These are phyloP conservation scores for Ectobius pallidus DNA, from an alignment of 2,888 invertebrate species.

Conservation along the genomic window DNA sequence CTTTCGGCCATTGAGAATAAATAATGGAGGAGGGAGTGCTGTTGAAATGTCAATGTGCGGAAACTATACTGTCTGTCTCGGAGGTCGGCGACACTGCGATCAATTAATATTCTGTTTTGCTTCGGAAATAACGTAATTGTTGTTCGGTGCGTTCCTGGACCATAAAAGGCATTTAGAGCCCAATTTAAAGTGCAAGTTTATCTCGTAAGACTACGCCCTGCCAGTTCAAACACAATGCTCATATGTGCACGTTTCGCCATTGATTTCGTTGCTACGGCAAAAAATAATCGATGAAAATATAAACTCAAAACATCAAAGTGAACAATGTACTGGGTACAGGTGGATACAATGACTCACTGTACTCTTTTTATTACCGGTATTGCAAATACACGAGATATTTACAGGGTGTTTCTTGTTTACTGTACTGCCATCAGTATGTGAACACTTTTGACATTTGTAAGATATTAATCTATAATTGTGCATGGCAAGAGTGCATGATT, in stretches of 20 bases:
- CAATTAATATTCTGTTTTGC: neutral
- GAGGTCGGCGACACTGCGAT: neutral
- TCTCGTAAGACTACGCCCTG: conserved; percentile 12
- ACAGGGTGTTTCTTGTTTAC: neutral
- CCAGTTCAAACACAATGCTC: neutral
- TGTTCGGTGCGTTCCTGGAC: neutral
- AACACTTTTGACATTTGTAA: neutral
- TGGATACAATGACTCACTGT: too few species aligned
- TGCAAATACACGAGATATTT: too few species aligned
- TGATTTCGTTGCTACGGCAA: neutral
- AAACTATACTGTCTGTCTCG: neutral
- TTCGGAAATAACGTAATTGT: neutral
- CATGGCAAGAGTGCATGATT: neutral
- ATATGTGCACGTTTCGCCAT: neutral
- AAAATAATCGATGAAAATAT: too few species aligned
- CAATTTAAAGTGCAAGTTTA: neutral
- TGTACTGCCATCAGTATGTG: neutral
- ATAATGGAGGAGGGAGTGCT: conserved; percentile 12
- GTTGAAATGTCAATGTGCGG: conserved; percentile 7
- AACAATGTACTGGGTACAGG: too few species aligned
- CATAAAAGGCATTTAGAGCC: neutral
- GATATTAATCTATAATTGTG: neutral
- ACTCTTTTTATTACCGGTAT: too few species aligned
- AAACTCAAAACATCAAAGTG: too few species aligned
- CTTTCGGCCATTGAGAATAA: conserved; percentile 18